A percentile compares a stretch with the other conserved stretches of the same genome.
Conservation (phyloP, 2,113 vertebrate genomes). For the Daboia siamensis region DNA sequence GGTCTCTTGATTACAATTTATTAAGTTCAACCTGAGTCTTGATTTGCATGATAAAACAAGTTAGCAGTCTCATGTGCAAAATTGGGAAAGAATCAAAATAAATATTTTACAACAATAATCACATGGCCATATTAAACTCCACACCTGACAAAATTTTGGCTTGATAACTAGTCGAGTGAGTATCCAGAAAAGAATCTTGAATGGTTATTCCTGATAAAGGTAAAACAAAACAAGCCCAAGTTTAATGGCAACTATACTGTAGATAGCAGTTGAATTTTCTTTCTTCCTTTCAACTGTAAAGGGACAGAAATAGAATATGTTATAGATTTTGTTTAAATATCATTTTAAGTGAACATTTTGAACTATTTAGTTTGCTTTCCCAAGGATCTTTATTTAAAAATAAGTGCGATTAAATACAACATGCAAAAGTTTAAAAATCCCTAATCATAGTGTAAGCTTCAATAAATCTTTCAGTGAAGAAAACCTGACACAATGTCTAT, state of each 20-base stretch:
- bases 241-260: slow-evolving; percentile 52
- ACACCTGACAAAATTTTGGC: slow-evolving; percentile 48
- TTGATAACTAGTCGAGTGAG: slow-evolving; percentile 44
- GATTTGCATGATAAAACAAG: slow-evolving; percentile 50
- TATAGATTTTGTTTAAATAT: slow-evolving; percentile 11
- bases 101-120: slow-evolving; percentile 46
- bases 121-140: slow-evolving; percentile 49
- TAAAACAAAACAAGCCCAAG: slow-evolving; percentile 15
- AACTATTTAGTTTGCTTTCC: not conserved
- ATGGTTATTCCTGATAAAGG: slow-evolving; percentile 40
- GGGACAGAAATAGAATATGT: slow-evolving; percentile 59
- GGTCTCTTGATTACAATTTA: slow-evolving; percentile 52
- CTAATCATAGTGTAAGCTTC: not conserved
- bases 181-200: slow-evolving; percentile 51
- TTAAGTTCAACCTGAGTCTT: slow-evolving; percentile 53
- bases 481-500: not conserved
- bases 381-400: not conserved
- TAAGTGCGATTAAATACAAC: not conserved
- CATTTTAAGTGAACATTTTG: not conserved
- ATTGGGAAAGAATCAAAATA: slow-evolving; percentile 38
- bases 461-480: not conserved
- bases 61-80: slow-evolving; percentile 27
- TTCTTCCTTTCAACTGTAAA: slow-evolving; percentile 59
- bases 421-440: not conserved
- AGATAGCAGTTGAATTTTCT: slow-evolving; percentile 58